These are phyloP conservation scores for Balaenoptera acutorostrata DNA, from an alignment of 2,113 vertebrate species.

Conservation along the genomic window DNA sequence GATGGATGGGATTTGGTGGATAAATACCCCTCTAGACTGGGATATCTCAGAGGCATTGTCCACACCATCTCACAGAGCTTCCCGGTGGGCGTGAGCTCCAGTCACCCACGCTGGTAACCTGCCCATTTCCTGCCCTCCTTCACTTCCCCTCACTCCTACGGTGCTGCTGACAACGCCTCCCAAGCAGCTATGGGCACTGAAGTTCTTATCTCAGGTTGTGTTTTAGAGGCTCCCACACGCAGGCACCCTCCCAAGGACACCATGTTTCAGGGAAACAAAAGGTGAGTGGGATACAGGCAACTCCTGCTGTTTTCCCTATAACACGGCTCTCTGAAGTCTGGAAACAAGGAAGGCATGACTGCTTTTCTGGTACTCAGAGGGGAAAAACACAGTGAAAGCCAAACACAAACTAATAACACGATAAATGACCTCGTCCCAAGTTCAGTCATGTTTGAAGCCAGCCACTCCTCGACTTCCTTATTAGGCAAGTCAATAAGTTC, in stretches of 20 bases:
- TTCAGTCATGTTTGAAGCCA: background rate
- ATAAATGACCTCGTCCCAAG: background rate
- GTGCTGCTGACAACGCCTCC: background rate
- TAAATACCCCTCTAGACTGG: background rate
- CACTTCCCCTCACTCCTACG: background rate
- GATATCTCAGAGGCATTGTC: background rate
- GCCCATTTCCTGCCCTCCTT: background rate
- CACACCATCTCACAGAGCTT: background rate
- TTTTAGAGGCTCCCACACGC: background rate
- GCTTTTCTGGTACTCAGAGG: background rate
- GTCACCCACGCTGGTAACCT: background rate
- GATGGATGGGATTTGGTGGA: background rate
- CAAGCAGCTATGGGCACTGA: background rate
- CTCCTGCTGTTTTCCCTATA: background rate
- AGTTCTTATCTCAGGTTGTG: background rate
- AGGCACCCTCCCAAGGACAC: background rate
- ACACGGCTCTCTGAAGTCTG: background rate
- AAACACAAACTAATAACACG: background rate
- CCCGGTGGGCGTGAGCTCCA: fast-evolving
- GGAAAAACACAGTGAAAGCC: background rate
- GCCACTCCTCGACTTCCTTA: background rate
- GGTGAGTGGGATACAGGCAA: background rate
- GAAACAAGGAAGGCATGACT: background rate
- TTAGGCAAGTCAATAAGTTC: background rate
- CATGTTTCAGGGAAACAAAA: background rate